Conservation (phyloP, 1,140 invertebrate species). For the Galendromus occidentalis region DNA sequence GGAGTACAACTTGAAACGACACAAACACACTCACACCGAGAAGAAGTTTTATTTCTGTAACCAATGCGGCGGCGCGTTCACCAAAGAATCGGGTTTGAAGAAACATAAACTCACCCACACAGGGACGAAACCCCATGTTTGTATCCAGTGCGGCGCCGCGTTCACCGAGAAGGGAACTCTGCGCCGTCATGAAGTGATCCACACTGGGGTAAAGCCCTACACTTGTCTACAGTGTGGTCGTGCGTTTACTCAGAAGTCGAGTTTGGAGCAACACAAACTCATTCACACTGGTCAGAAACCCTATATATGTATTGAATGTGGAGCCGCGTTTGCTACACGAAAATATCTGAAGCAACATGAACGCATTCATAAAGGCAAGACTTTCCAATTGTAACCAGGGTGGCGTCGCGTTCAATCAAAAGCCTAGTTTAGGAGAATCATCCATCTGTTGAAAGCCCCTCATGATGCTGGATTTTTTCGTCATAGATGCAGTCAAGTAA, state of each 20-base stretch:
- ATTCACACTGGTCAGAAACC: conserved; percentile 29
- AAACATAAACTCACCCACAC: conserved; percentile 16
- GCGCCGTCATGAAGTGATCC: conserved; percentile 34
- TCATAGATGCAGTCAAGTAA: too few species aligned
- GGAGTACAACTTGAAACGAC: too few species aligned
- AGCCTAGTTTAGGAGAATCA: too few species aligned
- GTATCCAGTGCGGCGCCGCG: conserved; percentile 31
- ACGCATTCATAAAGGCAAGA: too few species aligned
- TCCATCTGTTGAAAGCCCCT: too few species aligned
- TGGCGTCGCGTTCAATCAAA: too few species aligned
- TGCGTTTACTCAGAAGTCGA: conserved; percentile 19
- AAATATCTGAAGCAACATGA: too few species aligned
- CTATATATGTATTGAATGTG: conserved; percentile 27
- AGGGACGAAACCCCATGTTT: conserved; percentile 31
- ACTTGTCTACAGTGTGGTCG: conserved; percentile 31
- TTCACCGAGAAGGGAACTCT: conserved; percentile 38
- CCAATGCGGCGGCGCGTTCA: conserved; percentile 18
- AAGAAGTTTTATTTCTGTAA: conserved; percentile 17
- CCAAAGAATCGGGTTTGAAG: conserved; percentile 13
- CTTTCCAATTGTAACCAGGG: too few species aligned
- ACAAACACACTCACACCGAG: background rate
- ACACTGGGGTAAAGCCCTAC: conserved; percentile 32
- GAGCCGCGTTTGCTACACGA: conserved; percentile 12
- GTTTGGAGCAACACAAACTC: conserved; percentile 29
- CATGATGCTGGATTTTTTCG: too few species aligned